Evolutionary conservation across 2,888 invertebrate genomes (phyloP).

Genomic region (Nowickia ferox): DNA sequence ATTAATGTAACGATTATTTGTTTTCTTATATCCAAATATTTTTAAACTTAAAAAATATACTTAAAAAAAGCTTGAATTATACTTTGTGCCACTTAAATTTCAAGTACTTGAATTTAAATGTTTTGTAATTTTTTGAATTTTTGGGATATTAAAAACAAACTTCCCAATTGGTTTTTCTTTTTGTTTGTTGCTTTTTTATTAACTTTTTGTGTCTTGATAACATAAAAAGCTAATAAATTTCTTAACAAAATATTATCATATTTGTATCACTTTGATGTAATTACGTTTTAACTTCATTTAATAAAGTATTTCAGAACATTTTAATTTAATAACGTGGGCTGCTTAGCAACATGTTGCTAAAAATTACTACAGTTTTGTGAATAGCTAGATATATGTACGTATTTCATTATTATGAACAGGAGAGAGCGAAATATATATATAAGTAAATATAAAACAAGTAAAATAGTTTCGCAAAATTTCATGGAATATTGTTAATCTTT

Average conservation of each 20-base stretch:
- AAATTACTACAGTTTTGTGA: conserved; percentile 11
- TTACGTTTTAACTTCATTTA: neutral
- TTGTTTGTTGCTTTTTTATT: too few relatives aligned
- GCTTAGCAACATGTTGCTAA: conserved; percentile 33
- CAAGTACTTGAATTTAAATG: too few relatives aligned
- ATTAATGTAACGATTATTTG: too few relatives aligned
- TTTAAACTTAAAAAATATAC: too few relatives aligned
- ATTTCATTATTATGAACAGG: neutral
- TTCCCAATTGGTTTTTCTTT: too few relatives aligned
- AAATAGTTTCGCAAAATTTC: conserved; percentile 14
- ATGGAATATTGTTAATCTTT: conserved; percentile 15
- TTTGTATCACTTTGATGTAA: neutral
- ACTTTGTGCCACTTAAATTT: too few relatives aligned
- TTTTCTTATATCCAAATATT: too few relatives aligned
- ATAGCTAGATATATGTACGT: neutral
- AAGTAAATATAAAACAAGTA: conserved; percentile 24
- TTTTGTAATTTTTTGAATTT: too few relatives aligned
- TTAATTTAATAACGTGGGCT: conserved; percentile 32
- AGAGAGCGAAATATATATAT: neutral
- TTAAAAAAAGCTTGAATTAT: too few relatives aligned
- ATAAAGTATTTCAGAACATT: neutral
- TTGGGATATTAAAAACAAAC: too few relatives aligned
- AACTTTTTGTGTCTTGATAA: too few relatives aligned
- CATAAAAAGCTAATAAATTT: too few relatives aligned
- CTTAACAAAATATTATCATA: neutral